A percentile compares a stretch with the other conserved stretches of the same genome.
Evolutionary conservation across 2,113 vertebrate genomes (phyloP).

Genomic region (Nymphicus hollandicus): DNA sequence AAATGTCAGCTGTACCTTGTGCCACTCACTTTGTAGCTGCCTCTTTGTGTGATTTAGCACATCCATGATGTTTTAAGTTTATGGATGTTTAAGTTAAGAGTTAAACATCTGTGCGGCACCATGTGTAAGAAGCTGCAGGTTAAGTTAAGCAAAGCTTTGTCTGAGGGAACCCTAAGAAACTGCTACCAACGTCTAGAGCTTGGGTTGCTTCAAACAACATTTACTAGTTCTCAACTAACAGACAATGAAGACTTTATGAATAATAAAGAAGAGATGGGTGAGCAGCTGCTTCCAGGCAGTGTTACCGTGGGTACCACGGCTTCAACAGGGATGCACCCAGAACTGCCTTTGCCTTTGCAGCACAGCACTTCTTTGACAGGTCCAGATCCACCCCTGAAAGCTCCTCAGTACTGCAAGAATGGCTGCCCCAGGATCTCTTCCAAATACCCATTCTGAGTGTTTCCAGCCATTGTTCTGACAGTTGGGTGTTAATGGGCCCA

Average conservation of each 20-base stretch:
- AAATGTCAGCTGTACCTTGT: no score
- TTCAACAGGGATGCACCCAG: not conserved
- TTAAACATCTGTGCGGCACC: not conserved
- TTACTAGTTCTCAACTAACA: not conserved
- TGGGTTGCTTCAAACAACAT: not conserved
- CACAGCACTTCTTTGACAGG: not conserved
- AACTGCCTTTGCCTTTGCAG: not conserved
- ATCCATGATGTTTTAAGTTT: not conserved
- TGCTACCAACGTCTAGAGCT: not conserved
- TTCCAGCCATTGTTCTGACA: not conserved
- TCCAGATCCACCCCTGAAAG: not conserved
- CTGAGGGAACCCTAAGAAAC: not conserved
- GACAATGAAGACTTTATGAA: not conserved
- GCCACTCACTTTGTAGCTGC: not conserved
- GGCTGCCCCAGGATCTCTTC: not conserved
- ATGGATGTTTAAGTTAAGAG: not conserved
- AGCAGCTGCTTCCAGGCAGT: accelerated
- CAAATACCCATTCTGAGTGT: accelerated
- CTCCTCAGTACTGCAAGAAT: not conserved
- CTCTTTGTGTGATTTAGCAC: not conserved
- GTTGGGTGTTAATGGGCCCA: not conserved
- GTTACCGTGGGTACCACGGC: not conserved
- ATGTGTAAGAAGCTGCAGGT: not conserved
- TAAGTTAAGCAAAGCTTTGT: not conserved
- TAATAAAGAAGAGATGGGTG: not conserved